Conservation (phyloP, 2,113 vertebrate species). For the Corapipo altera region DNA sequence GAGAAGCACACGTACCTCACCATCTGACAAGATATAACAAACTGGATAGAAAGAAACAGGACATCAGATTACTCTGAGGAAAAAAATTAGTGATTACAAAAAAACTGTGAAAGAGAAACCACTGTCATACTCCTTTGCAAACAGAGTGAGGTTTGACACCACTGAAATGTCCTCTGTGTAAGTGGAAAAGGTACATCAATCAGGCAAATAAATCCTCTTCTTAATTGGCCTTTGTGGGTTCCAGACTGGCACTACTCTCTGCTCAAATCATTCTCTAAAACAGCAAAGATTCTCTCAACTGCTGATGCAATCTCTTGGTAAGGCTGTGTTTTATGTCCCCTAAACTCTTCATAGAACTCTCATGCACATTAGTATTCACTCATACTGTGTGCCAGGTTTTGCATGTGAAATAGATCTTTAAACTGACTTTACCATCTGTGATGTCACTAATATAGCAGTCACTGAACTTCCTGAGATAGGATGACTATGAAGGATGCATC, state of each 20-base stretch:
- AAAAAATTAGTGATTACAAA: background rate
- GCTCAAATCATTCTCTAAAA: background rate
- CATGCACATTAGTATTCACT: background rate
- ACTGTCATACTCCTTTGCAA: background rate
- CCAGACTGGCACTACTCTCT: background rate
- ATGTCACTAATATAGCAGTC: slow-evolving; percentile 33
- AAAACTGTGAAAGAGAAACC: background rate
- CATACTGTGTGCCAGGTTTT: background rate
- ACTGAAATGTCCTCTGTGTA: background rate
- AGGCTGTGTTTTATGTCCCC: background rate
- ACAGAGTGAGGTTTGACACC: background rate
- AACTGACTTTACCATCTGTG: slow-evolving; percentile 17
- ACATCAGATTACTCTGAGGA: background rate
- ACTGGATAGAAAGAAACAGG: background rate
- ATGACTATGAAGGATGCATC: slow-evolving; percentile 10
- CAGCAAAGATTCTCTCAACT: too few species aligned
- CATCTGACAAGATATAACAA: background rate
- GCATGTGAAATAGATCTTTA: slow-evolving; percentile 6
- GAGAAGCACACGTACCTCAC: background rate
- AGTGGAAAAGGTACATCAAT: background rate
- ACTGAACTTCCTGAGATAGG: background rate
- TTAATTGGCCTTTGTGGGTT: background rate
- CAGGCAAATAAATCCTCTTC: background rate
- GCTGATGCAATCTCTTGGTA: too few species aligned
- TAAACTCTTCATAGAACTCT: background rate